Base-by-base conservation (phyloP, 1,140 invertebrate genomes). In the Cardiocondyla obscurior region DNA sequence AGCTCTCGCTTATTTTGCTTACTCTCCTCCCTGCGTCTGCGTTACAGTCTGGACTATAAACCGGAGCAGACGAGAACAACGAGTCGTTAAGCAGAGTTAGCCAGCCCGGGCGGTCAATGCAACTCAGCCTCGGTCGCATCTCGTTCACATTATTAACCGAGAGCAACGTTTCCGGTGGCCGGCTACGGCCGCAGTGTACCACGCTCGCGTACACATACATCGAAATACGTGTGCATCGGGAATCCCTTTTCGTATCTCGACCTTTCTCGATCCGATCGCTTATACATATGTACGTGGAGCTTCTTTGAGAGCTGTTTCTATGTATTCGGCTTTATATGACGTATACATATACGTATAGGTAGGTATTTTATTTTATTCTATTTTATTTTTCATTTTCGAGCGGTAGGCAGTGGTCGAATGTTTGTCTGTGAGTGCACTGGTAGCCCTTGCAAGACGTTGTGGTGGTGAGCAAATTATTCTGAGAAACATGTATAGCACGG, bases 341-440 rank as follows among this genome's bases (percentile, higher is more conserved):
- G 77, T 65, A 76, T 67, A 82, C 65, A 72, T 82, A 85, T 53
- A 74, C 74, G 46, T 83, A 82, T 64, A 64, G 60, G 39, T 70
- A 67, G 30, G 73, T 70, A 60, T 42, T 85, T 53, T 87, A 62
- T 84, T 65, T 77, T n/a, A n/a, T n/a, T n/a, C n/a, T n/a, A n/a
- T n/a, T n/a, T n/a, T 77, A 62, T 39, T 74, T 88, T 69, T 84
- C 70, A 76, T 81, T 82, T 84, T 76, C 69, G 88, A 82, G 83
- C 88, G 90, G 88, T 91, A 90, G 58, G 90, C 90, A 90, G 91
- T 92, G 92, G 91, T 93, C 90, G 90, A 93, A 94, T 93, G 93
- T 94, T 94, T 94, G 93, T 94, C 93, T 94, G 93, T 94, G 93
- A 94, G 93, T 94, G 93, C 93, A 90, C 91, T 92, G 90, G 90